Evolutionary conservation across 2,113 vertebrate species (phyloP), one percentile per base, ranked within the genome.

Genomic region (Martes martes): DNA sequence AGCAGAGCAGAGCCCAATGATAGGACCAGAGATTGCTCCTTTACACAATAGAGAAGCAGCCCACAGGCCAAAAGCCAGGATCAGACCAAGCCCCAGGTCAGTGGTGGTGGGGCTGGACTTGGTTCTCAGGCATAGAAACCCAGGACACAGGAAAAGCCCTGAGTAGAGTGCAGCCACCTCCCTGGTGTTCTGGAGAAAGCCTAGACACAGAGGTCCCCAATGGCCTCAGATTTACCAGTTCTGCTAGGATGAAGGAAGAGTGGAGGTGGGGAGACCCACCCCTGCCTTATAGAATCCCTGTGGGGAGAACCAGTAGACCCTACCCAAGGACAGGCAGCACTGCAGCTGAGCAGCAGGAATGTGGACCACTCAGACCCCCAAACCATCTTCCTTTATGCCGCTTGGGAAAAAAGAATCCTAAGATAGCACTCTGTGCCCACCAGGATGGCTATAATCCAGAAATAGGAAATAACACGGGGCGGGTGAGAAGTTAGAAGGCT

Each of bases 261-360:
- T 16, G 18, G 24, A 13, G 21, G 0, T 4, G 9, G 4, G 42
- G 4, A 61, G 36, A 19, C 1, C 1, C 45, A 9, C 2, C 4
- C 8, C 31, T 57, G 57, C 39, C 61, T 50, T 7, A n/a, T 0
- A 33, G 73, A 50, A 47, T 39, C 55, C 86, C 24, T 4, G 13
- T 26, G n/a, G 47, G 19, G 6, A n/a, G 63, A 21, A n/a, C 14
- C 2, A 11, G 0, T 7, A 28, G 81, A 42, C 36, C 86, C 63
- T 73, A 33, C 31, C n/a, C 36, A 4, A 67, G 47, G 50, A 45
- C 11, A 15, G 10, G 31, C 11, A 24, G 31, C 16, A 0, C n/a
- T 42, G 26, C 0, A 0, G n/a, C 36, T 18, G 10, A 47, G 24
- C n/a, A 47, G n/a, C 23, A 78, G 71, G 33, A 52, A 33, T 19